Evolutionary conservation across 2,113 vertebrate species (phyloP).

Genomic region (Gallinago paraguaiae): DNA sequence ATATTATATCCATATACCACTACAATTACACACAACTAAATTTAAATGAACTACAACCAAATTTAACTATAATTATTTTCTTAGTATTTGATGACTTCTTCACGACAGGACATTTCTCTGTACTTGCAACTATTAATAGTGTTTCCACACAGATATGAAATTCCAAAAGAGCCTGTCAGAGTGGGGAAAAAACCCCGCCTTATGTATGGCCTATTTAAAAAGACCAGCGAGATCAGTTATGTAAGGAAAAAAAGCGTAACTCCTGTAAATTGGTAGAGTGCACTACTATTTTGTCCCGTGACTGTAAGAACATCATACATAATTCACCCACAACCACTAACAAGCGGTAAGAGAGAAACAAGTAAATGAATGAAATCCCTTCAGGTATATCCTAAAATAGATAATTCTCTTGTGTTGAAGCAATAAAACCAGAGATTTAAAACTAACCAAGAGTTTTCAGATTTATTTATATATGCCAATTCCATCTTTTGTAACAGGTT

Average conservation of each 20-base stretch:
- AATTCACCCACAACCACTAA: not conserved
- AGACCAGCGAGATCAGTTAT: not conserved
- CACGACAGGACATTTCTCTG: not conserved
- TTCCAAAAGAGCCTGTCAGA: not conserved
- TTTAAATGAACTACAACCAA: not conserved
- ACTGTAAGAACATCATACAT: not conserved
- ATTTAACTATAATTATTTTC: not conserved
- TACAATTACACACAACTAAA: not conserved
- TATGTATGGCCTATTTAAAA: not conserved
- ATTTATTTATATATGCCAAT: not conserved
- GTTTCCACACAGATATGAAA: not conserved
- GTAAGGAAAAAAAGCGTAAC: not conserved
- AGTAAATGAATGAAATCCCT: not conserved
- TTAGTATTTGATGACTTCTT: not conserved
- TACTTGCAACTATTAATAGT: not conserved
- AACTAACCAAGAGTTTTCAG: not conserved
- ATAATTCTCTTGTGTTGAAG: not conserved
- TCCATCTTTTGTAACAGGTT: fast-evolving
- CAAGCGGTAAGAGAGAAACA: not conserved
- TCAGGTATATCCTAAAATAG: not conserved
- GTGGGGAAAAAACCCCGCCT: fast-evolving
- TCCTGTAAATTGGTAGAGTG: not conserved
- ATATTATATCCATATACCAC: not conserved
- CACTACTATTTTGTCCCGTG: not conserved
- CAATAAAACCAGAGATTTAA: not conserved